Conservation (phyloP, 2,888 invertebrate genomes). For the Rapana venosa region DNA sequence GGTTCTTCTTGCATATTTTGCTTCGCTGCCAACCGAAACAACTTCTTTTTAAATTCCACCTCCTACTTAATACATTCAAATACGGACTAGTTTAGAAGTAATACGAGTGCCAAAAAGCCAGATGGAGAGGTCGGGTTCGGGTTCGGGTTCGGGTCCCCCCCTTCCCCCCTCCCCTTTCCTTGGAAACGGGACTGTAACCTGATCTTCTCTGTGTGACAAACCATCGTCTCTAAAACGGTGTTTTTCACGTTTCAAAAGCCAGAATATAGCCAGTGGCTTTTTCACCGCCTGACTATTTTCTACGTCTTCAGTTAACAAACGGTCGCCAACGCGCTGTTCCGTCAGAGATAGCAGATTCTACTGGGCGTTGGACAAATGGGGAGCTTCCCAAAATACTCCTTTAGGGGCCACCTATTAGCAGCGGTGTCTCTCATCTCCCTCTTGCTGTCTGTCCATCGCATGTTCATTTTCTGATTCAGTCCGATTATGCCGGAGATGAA, state of each 20-base stretch:
- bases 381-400: background rate
- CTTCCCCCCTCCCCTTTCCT: background rate
- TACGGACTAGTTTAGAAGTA: too few relatives aligned
- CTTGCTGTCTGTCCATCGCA: background rate
- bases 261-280: background rate
- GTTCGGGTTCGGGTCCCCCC: too few relatives aligned
- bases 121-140: too few relatives aligned
- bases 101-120: too few relatives aligned
- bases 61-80: too few relatives aligned
- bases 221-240: background rate
- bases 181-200: background rate
- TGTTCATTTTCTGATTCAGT: constrained; percentile 33
- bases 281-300: background rate
- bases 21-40: too few relatives aligned
- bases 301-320: background rate
- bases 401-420: constrained; percentile 9
- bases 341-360: constrained; percentile 14
- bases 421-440: constrained; percentile 26
- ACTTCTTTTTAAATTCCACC: too few relatives aligned
- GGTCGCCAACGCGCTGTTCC: background rate
- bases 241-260: background rate
- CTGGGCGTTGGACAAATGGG: background rate
- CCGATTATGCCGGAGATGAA: constrained; percentile 30
- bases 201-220: background rate
- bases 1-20: too few relatives aligned